Conservation (phyloP, 2,888 invertebrate genomes). For the Diarsia mendica region DNA sequence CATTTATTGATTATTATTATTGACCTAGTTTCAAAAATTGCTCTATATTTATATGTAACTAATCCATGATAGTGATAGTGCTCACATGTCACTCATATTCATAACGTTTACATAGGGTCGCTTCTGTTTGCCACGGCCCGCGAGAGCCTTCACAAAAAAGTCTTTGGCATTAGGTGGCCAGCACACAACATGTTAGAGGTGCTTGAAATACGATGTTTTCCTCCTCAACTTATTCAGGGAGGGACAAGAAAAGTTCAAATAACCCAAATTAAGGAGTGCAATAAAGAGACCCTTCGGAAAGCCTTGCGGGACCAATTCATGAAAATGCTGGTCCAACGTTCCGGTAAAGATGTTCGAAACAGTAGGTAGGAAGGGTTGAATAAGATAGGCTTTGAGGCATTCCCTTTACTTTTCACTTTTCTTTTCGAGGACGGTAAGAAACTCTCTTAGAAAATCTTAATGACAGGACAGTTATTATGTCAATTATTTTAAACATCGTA, state of each 20-base stretch:
- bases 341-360: slow-evolving; percentile 79
- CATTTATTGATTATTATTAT: no score
- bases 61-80: slow-evolving; percentile 14
- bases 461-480: slow-evolving; percentile 10
- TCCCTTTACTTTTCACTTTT: slow-evolving; percentile 65
- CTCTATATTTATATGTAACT: background rate
- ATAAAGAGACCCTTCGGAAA: slow-evolving; percentile 84
- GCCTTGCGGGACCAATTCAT: slow-evolving; percentile 85
- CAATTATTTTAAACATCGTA: slow-evolving; percentile 22
- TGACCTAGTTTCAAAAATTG: background rate
- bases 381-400: slow-evolving; percentile 67
- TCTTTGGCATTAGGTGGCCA: slow-evolving; percentile 69
- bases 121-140: slow-evolving; percentile 25
- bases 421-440: slow-evolving; percentile 11
- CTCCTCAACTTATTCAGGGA: slow-evolving; percentile 76
- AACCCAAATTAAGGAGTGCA: slow-evolving; percentile 85
- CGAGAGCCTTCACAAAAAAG: slow-evolving; percentile 58
- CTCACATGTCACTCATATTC: slow-evolving; percentile 35
- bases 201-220: slow-evolving; percentile 75
- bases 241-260: slow-evolving; percentile 84
- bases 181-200: slow-evolving; percentile 70
- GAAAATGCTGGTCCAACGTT: slow-evolving; percentile 81
- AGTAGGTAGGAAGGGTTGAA: slow-evolving; percentile 77
- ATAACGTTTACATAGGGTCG: slow-evolving; percentile 38
- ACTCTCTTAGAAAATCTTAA: slow-evolving; percentile 9